Percentiles rank a stretch among this genome's conserved stretches.
These are phyloP conservation scores for Macropus fuliginosus DNA, from an alignment of 2,797 vertebrate species.

Conservation along the genomic window DNA sequence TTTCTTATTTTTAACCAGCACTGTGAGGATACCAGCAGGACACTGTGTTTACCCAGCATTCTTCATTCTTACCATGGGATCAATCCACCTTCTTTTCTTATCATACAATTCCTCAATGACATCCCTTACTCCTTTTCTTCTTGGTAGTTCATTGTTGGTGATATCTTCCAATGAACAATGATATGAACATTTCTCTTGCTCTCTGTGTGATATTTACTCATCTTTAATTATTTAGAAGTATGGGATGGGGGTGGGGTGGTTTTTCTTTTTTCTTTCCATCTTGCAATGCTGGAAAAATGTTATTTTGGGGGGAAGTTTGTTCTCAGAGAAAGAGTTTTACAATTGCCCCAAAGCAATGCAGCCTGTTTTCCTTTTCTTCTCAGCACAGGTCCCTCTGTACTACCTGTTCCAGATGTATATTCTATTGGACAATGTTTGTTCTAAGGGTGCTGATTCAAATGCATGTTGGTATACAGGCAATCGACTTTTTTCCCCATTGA, in stretches of 20 bases:
- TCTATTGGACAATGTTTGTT: not conserved
- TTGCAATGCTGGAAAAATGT: not conserved
- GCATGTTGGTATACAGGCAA: not conserved
- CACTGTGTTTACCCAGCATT: not conserved
- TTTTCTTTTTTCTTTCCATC: not conserved
- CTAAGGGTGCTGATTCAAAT: not conserved
- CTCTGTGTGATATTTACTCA: not conserved
- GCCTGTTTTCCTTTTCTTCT: not conserved
- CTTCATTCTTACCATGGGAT: not conserved
- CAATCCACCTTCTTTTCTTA: not conserved
- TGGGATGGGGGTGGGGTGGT: not conserved
- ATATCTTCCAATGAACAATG: not conserved
- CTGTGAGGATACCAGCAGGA: not conserved
- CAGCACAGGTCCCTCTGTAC: not conserved
- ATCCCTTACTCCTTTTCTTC: not conserved
- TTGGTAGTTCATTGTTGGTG: not conserved
- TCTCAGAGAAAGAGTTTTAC: not conserved
- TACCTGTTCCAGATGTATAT: not conserved
- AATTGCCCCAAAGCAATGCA: not conserved
- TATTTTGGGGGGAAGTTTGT: not conserved
- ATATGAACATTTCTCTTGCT: not conserved
- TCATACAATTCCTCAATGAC: not conserved
- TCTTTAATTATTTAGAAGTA: not conserved
- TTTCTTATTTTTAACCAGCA: not conserved
- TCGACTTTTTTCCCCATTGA: not conserved